Base-by-base conservation (phyloP, 2,888 invertebrate species). In the Argynnis bischoffii region DNA sequence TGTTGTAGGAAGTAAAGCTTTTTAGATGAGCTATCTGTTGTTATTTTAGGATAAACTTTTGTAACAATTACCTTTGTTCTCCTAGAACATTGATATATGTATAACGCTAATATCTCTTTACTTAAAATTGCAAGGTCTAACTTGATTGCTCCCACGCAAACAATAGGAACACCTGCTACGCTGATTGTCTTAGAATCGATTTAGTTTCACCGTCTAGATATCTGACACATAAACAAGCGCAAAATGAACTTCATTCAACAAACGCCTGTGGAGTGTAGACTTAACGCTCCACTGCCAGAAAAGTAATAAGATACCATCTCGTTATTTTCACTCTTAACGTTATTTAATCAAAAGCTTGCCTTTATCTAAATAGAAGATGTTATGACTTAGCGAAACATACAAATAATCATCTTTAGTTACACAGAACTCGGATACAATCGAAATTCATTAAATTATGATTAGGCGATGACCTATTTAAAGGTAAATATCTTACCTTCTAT, bases 131-230 rank as follows among this genome's bases (percentile, higher is more conserved):
- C 81, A 79, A 79, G 67, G 69, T 71, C 74, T 76, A 78, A 78
- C 76, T 77, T 77, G 81, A 85, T 84, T 81, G 80, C 82, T 90
- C 89, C 85, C 90, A 90, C 87, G 85, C 83, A 72, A 84, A 90
- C 90, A 90, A 90, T 90, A 82, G 86, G 83, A 79, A 82, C 81
- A 78, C 82, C 80, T 80, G 83, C 81, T 79, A 83, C 81, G 82
- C 80, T 79, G 82, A 88, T 87, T 88, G 85, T 86, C 81, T 86
- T 82, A 72, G 79, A 83, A 86, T 86, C 82, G 84, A 87, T 87
- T 88, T 81, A 78, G 80, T 90, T 90, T 90, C 90, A 82, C 89
- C 80, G 72, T 74, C 75, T 75, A 73, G 76, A 79, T 78, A 79
- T 79, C 76, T 77, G 77, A 78, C 76, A 72, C 73, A 75, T 72